Percentiles rank a stretch among this genome's conserved stretches.
These are phyloP conservation scores for Myioborus melanocephalus DNA, from an alignment of 2,797 vertebrate species.

Conservation along the genomic window DNA sequence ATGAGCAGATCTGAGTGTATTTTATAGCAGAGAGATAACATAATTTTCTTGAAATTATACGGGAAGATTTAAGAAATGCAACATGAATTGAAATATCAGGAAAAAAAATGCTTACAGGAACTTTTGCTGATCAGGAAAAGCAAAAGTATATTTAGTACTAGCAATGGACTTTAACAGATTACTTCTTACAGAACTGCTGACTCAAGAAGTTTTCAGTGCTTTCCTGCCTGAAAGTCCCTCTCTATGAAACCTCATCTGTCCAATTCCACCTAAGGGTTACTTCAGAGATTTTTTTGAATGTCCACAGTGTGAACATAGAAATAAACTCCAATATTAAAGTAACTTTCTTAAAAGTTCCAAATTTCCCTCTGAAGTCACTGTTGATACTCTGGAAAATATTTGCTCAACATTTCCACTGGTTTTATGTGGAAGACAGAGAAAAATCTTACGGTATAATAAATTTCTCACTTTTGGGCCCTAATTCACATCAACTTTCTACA, in stretches of 20 bases:
- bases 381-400: not conserved
- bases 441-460: not conserved
- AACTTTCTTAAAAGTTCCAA: not conserved
- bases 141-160: not conserved
- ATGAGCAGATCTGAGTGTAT: not conserved
- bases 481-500: not conserved
- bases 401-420: not conserved
- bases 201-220: slow-evolving; percentile 2
- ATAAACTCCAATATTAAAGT: not conserved
- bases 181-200: slow-evolving; percentile 13
- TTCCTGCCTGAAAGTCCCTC: not conserved
- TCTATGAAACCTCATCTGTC: not conserved
- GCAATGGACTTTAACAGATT: slow-evolving; percentile 26
- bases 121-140: slow-evolving; percentile 24
- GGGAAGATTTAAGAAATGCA: not conserved
- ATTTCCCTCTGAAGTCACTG: not conserved
- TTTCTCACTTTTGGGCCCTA: not conserved
- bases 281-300: not conserved
- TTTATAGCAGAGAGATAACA: not conserved
- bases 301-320: not conserved
- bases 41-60: not conserved
- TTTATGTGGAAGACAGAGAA: not conserved
- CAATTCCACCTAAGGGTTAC: not conserved
- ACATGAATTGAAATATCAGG: not conserved
- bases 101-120: slow-evolving; percentile 18